Base-by-base conservation (phyloP, 2,113 vertebrate species). In the Lophochroa leadbeateri region DNA sequence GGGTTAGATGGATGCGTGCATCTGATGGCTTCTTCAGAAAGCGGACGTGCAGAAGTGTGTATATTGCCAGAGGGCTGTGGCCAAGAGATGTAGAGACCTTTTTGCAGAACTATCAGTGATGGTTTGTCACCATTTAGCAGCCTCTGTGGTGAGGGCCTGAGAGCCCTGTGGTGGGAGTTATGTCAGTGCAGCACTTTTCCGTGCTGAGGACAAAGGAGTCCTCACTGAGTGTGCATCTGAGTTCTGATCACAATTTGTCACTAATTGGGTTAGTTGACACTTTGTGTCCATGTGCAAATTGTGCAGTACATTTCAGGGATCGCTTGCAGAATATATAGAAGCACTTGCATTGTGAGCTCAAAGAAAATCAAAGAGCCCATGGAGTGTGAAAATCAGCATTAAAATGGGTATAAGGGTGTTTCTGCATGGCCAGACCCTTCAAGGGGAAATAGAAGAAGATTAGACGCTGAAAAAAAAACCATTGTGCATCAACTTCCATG, bases 391-490 rank as follows among this genome's bases (percentile, higher is more conserved):
- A 93, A 87, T 10, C 39, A 82, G 64, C 25, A 74, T 35, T 75
- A 4, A 85, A 68, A 58, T 16, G 57, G 60, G 52, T 63, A n/a
- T 92, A 47, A 82, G 55, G 71, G 33, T 86, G n/a, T 88, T 96
- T 94, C 75, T 95, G n/a, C 60, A 19, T 53, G 79, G 65, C 82
- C 70, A 93, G 67, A 82, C 70, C 90, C 14, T 96, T 97, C 79
- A 75, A 86, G 49, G 84, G 28, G 41, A 76, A 61, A 86, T 18
- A 64, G 72, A 79, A 52, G 50, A 72, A 74, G 35, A 94, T 49
- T n/a, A 78, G 37, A 27, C 20, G 41, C 53, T 47, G 74, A 55
- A 4, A 8, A 71, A 94, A 8, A 71, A 94, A 85, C 53, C 77
- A 72, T 49, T 77, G 46, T 94, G 89, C 87, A 86, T 90, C 87